These are phyloP conservation scores for Henicopernis longicauda DNA, from an alignment of 2,113 vertebrate genomes.

Conservation along the genomic window DNA sequence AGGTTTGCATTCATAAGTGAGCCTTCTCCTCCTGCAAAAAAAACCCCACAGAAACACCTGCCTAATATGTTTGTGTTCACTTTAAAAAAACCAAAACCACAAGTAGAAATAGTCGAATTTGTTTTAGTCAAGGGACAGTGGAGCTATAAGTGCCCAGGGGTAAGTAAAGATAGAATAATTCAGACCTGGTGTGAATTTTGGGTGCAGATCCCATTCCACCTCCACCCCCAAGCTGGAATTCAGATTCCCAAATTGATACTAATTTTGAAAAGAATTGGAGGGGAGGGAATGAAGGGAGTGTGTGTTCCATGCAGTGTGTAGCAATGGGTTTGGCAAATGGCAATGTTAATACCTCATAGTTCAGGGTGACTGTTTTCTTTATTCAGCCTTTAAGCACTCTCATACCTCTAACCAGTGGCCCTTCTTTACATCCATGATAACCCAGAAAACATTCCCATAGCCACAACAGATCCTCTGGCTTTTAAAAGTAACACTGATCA, in stretches of 20 bases:
- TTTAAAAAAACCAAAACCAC: background rate
- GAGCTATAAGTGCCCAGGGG: background rate
- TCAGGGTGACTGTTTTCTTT: background rate
- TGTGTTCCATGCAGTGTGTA: background rate
- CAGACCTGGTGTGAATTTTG: background rate
- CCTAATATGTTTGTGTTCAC: background rate
- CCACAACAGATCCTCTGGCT: background rate
- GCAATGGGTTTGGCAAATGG: background rate
- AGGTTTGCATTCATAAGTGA: background rate
- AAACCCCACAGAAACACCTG: background rate
- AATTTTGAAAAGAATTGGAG: background rate
- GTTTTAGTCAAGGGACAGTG: background rate
- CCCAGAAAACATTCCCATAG: background rate
- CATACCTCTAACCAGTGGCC: background rate
- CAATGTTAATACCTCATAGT: background rate
- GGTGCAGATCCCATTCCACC: background rate
- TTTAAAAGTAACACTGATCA: background rate
- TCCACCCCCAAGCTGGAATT: background rate
- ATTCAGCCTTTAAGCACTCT: background rate
- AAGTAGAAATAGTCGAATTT: background rate
- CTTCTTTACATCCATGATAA: background rate
- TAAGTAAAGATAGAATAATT: background rate
- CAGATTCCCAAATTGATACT: constrained; percentile 16
- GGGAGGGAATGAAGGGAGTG: background rate
- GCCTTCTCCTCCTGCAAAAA: background rate